Evolutionary conservation across 2,888 invertebrate species (phyloP), one percentile per base, ranked within the genome.

Genomic region (Pyrocoelia pectoralis): DNA sequence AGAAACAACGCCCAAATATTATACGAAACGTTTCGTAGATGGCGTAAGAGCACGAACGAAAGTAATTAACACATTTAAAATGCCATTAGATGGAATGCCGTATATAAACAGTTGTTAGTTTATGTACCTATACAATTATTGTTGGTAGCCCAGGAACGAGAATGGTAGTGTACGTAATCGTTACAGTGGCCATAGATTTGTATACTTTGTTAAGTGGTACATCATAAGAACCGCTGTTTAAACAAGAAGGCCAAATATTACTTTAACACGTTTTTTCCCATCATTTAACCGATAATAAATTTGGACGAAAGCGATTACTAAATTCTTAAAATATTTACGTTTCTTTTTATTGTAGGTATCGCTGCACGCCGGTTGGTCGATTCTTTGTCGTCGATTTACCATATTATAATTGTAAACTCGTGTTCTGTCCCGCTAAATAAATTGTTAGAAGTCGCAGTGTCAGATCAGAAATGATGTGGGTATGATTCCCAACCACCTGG

Each of bases 401-500:
- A 69, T 69, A 67, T 64, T 67, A 69, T 74, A 76, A 76, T 77
- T 76, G 76, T 77, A 75, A 75, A 74, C 72, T 70, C 73, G 69
- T 76, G 70, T 70, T 67, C 68, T 68, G 69, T 74, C 73, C 72
- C 68, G 67, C 72, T 70, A 74, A 75, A 77, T 76, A 77, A 76
- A 77, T 77, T 72, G 74, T 74, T 72, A 64, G 65, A 68, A 71
- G 68, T 69, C 62, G 65, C 68, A 67, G 73, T 72, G 76, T 76
- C 76, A 76, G 71, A 73, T 50, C 13, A 19, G 52, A 33, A 72
- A 73, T 77, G 76, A 77, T 71, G 76, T 76, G 76, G 76, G 75
- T 75, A 74, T 73, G 73, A 75, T 74, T 74, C 70, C 64, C 73
- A 33, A 76, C 76, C 76, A 77, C 77, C 76, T 74, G 73, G 74